Evolutionary conservation across 2,888 invertebrate species (phyloP), one percentile per base, ranked within the genome.

Genomic region (Melangyna quadrimaculata): DNA sequence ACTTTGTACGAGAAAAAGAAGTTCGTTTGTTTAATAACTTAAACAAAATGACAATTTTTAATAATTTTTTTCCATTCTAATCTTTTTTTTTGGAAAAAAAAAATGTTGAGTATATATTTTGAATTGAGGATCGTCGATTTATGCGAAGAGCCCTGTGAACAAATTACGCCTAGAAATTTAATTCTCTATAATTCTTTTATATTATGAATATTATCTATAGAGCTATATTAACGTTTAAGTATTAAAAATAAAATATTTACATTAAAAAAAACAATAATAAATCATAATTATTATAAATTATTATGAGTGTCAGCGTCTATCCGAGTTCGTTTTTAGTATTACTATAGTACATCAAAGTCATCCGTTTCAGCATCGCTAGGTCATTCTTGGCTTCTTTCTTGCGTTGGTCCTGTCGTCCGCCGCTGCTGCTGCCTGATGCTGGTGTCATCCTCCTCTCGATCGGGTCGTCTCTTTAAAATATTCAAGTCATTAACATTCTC

Each of bases 401-500:
- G 61, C 82, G 87, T 32, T 87, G 88, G 59, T 84, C 88, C 57
- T 84, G 88, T 27, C 78, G 84, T 70, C 84, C 78, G 37, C 82
- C 87, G 40, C 37, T 24, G n/a, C 53, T 4, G 57, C 17, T 19
- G 17, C 19, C 12, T 57, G 35, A 12, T 27, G 45, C 29, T 51
- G 73, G 86, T 71, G 81, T 86, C 70, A 43, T 86, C 81, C 86
- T 81, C 86, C 73, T 80, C 86, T 89, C 91, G 91, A 93, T 96
- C 94, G 61, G 96, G 95, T 92, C 97, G 96, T 93, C 97, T 97
- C 94, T 98, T 97, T 89, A 98, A 93, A 89, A 98, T 96, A 83
- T 97, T 97, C 91, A 98, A 94, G 93, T 97, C 97, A 90, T 97
- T 97, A 82, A 97, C 97, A 93, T 97, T 97, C 93, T 98, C 97